Evolutionary conservation across 2,797 vertebrate species (phyloP), one percentile per base, ranked within the genome.

Genomic region (Sitta carolinensis): DNA sequence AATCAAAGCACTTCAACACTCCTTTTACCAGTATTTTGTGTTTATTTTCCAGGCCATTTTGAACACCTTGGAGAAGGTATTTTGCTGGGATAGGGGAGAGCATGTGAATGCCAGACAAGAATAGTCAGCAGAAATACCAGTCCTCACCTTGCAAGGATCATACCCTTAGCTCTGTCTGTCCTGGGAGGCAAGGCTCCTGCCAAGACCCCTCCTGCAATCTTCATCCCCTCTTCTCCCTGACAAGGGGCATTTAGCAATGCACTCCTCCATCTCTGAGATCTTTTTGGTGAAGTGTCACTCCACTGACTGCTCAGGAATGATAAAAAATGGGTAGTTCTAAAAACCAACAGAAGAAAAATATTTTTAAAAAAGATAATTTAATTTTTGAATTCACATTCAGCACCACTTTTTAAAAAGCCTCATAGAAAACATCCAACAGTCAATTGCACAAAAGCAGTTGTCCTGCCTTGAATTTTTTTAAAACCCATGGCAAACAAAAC

Each of bases 401-500:
- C 0, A 11, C 42, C 12, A 23, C 22, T 30, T 80, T 76, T 62
- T 3, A 36, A 36, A 36, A 36, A 36, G 36, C 36, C 36, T 36
- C 36, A 20, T 59, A 75, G 91, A 81, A 66, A 95, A 67, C n/a
- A 81, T 73, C 67, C 50, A 86, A 38, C 62, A 77, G 89, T 83
- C 61, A 64, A 83, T 76, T 66, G 68, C n/a, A 90, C 78, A 83
- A 85, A 95, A 93, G 77, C 58, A 61, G 26, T 93, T 93, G 87
- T 73, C 58, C 47, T 83, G 72, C 54, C 47, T 93, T 68, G 36
- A 84, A 18, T 68, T 38, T 91, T 86, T 89, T 51, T 10, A 32
- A 89, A 95, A 61, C 15, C 36, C 50, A 51, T 0, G 0, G 25
- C 30, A 16, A 88, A 48, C 51, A 91, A 78, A 91, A 27, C 36